Evolutionary conservation across 1,140 invertebrate species (phyloP), one percentile per base, ranked within the genome.

Genomic region (Drosophila pseudoobscura): DNA sequence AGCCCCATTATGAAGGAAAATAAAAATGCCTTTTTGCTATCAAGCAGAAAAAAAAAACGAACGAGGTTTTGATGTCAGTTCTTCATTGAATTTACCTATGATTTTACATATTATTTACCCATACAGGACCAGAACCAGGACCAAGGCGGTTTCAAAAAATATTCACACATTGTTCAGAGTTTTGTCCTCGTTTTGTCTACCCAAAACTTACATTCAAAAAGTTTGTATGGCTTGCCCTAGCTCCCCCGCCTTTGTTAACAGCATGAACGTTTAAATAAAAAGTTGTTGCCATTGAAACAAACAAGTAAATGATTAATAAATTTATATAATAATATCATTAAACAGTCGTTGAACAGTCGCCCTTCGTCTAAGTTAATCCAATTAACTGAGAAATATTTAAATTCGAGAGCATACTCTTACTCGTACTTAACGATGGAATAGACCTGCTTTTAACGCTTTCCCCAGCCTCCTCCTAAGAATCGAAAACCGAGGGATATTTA

Each of bases 11-110:
- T 72, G 64, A 87, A 87, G 76, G 41, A 64, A 85, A 75, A 39
- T 69, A 66, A 87, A 80, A 78, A 85, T 70, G 82, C 80, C 77
- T 84, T 73, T 65, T 84, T 84, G 80, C 66, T 85, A 58, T 41
- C 17, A 55, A 62, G 78, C 76, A 83, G 73, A 77, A 80, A 65
- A 69, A 69, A 79, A 61, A 11, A 43, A 22, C 15, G 41, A 43
- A 54, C 31, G 41, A 24, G 6, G 29, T 53, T 59, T 75, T 71
- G 24, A 47, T 59, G 51, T 52, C 3, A 17, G 41, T 69, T 58
- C 26, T 26, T 66, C n/a, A 35, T 45, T 39, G 9, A n/a, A 15
- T 45, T 54, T 61, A 51, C 2, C 22, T 46, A 26, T 26, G 4
- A 20, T 62, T 58, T 63, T 31, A 8, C 7, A 0, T 35, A 35